A percentile compares a stretch with the other conserved stretches of the same genome.
Conservation (phyloP, 2,888 invertebrate genomes). For the Hirtodrosophila alboralis region DNA sequence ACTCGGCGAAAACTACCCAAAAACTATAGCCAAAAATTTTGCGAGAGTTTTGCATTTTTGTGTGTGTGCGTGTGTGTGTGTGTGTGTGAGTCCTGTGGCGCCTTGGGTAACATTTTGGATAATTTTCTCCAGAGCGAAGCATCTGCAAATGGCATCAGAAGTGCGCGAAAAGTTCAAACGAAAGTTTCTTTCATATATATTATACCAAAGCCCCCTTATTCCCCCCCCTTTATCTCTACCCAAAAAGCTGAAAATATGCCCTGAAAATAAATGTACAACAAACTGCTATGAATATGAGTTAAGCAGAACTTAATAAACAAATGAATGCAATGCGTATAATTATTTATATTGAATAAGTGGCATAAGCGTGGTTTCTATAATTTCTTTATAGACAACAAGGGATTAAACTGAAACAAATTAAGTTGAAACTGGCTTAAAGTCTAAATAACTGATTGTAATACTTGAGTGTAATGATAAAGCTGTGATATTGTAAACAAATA, state of each 20-base stretch:
- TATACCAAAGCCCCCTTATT: not conserved
- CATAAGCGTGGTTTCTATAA: too few relatives aligned
- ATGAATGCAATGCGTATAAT: conserved; percentile 23
- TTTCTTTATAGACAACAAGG: too few relatives aligned
- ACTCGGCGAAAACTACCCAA: conserved; percentile 45
- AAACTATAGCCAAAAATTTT: conserved; percentile 42
- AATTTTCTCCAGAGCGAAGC: conserved; percentile 64
- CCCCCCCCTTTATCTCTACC: too few relatives aligned
- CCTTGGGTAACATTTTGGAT: conserved; percentile 75
- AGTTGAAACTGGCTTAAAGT: too few relatives aligned
- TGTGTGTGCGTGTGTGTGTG: conserved; percentile 9
- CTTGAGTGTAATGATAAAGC: too few relatives aligned
- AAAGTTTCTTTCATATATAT: conserved; percentile 23
- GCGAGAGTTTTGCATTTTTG: conserved; percentile 20
- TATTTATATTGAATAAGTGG: not conserved
- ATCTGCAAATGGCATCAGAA: conserved; percentile 57
- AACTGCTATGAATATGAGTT: conserved; percentile 2
- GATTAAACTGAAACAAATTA: too few relatives aligned
- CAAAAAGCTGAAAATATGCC: not conserved
- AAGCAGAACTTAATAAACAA: conserved; percentile 8
- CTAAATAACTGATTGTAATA: too few relatives aligned
- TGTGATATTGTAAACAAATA: too few relatives aligned
- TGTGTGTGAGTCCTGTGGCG: conserved; percentile 26
- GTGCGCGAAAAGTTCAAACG: conserved; percentile 61
- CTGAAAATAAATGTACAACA: not conserved